Evolutionary conservation across 2,797 vertebrate species (phyloP).

Genomic region (Sebastolobus altivelis): DNA sequence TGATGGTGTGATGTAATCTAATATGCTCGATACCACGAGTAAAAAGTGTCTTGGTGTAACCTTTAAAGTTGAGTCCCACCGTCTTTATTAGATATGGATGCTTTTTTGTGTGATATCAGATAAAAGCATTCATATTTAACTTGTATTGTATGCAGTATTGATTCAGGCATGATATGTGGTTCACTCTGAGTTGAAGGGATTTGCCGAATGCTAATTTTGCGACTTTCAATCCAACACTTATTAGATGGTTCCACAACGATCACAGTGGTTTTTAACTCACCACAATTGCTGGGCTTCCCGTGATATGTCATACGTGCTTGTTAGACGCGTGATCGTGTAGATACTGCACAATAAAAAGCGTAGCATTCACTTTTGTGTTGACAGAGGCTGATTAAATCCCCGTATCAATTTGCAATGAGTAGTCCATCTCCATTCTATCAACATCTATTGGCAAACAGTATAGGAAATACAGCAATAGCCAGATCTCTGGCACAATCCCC

Average conservation of each 20-base stretch:
- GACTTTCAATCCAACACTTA: too few species aligned
- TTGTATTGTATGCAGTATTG: too few species aligned
- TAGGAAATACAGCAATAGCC: background rate
- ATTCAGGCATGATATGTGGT: too few species aligned
- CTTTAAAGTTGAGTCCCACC: too few species aligned
- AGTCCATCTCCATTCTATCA: background rate
- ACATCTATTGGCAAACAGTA: background rate
- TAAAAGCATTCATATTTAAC: background rate
- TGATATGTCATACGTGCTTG: background rate
- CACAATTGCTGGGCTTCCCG: background rate
- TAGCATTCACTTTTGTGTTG: background rate
- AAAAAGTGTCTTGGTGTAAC: too few species aligned
- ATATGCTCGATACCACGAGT: too few species aligned
- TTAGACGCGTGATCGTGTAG: too few species aligned
- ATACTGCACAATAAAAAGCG: background rate
- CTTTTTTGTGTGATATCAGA: background rate
- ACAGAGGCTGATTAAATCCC: constrained; percentile 2
- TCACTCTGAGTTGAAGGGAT: too few species aligned
- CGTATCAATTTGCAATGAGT: background rate
- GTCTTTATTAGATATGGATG: background rate
- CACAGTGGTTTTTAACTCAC: too few species aligned
- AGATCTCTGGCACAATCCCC: constrained; percentile 32
- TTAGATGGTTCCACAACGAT: too few species aligned
- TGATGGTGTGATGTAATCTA: background rate
- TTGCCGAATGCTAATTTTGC: too few species aligned